These are phyloP conservation scores for Rhyacichthys aspro DNA, from an alignment of 2,797 vertebrate species.

Conservation along the genomic window DNA sequence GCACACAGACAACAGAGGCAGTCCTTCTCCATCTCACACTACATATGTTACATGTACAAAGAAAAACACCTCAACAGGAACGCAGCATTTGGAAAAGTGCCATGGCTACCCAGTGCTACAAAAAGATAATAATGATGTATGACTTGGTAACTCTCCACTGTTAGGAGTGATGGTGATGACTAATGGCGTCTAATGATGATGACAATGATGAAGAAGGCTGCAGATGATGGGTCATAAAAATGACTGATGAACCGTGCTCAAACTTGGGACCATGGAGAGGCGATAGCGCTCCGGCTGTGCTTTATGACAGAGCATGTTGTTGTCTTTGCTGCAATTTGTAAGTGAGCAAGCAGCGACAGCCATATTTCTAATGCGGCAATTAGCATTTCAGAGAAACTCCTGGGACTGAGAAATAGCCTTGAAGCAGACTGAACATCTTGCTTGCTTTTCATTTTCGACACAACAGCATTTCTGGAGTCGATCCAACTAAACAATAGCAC, in stretches of 20 bases:
- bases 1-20: conserved; percentile 2
- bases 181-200: conserved; percentile 77
- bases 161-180: conserved; percentile 69
- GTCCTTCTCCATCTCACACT: neutral
- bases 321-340: conserved; percentile 74
- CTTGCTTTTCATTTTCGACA: conserved; percentile 63
- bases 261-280: conserved; percentile 53
- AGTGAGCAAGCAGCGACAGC: conserved; percentile 50
- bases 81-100: conserved; percentile 43
- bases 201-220: conserved; percentile 76
- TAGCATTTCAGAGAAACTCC: conserved; percentile 68
- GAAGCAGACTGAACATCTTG: conserved; percentile 64
- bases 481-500: conserved; percentile 62
- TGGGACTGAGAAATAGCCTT: conserved; percentile 65
- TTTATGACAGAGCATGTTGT: conserved; percentile 67
- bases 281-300: conserved; percentile 41
- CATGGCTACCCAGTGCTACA: conserved; percentile 59
- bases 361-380: conserved; percentile 74
- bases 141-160: conserved; percentile 66
- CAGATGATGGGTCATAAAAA: conserved; percentile 76
- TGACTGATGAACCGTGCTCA: conserved; percentile 68
- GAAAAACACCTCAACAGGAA: conserved; percentile 15
- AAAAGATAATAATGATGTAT: conserved; percentile 77
- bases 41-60: conserved; percentile 19
- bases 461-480: conserved; percentile 40